Percentiles rank a stretch among this genome's conserved stretches.
phyloP scores from a whole-genome alignment of 2,888 invertebrate genomes.

The Drosophila mulleri region DNA sequence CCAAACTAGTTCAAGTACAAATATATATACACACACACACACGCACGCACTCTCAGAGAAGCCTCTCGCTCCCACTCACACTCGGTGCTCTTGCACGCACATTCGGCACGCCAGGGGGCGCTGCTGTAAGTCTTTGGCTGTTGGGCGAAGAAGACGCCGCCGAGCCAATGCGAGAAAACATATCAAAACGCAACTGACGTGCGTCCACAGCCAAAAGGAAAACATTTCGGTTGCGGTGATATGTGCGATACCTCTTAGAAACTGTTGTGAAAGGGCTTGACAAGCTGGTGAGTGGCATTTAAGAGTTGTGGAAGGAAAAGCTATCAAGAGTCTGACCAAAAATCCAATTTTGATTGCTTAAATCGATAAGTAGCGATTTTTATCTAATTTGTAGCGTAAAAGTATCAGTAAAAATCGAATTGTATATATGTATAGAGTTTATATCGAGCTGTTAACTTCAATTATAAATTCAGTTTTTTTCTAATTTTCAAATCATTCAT shows the following conservation, averaged over 20 bases:
- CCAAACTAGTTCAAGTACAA: slow-evolving; percentile 71
- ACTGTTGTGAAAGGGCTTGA: background rate
- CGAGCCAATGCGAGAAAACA: slow-evolving; percentile 13
- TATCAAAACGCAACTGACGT: slow-evolving; percentile 34
- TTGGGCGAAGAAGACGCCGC: slow-evolving; percentile 17
- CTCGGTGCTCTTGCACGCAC: slow-evolving; percentile 26
- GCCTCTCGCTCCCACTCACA: background rate
- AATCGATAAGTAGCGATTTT: no score
- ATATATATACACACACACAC: slow-evolving; percentile 26
- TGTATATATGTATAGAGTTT: no score
- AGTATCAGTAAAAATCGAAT: no score
- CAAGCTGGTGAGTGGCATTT: background rate
- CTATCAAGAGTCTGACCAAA: no score
- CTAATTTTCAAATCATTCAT: background rate
- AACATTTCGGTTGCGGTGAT: slow-evolving; percentile 18
- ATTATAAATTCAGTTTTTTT: no score
- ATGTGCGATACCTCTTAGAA: background rate
- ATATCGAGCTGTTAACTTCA: no score
- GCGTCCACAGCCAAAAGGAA: slow-evolving; percentile 18
- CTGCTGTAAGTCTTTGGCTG: slow-evolving; percentile 25
- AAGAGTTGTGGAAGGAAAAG: background rate
- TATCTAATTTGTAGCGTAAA: no score
- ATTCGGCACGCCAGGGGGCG: slow-evolving; percentile 46
- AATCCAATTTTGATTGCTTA: no score
- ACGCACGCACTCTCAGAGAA: background rate